Conservation (phyloP, 2,888 invertebrate genomes). For the Cephonodes hylas region DNA sequence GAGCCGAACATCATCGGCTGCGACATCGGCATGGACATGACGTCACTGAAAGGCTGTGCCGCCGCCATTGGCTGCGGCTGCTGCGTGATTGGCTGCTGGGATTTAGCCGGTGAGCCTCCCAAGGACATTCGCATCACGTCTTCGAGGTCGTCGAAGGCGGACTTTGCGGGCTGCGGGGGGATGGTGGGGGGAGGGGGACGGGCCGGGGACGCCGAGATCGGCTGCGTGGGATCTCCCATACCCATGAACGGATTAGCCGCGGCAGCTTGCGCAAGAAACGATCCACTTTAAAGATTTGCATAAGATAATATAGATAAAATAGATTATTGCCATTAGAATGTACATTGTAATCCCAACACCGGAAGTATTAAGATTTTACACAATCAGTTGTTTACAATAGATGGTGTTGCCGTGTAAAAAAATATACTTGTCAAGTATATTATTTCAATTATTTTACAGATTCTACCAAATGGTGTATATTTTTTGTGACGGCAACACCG, state of each 20-base stretch:
- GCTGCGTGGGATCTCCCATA: constrained; percentile 78
- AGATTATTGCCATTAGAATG: constrained; percentile 20
- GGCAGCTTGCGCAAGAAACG: constrained; percentile 73
- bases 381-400: constrained; percentile 19
- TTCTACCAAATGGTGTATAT: not conserved
- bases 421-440: too few relatives aligned
- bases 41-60: constrained; percentile 63
- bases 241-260: constrained; percentile 85
- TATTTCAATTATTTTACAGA: too few relatives aligned
- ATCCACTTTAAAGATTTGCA: constrained; percentile 21
- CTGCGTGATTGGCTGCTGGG: constrained; percentile 58
- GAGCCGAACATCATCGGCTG: constrained; percentile 74
- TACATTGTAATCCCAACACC: constrained; percentile 22
- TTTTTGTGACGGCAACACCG: constrained; percentile 29
- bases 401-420: constrained; percentile 19
- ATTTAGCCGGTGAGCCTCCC: constrained; percentile 81
- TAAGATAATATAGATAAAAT: constrained; percentile 4
- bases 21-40: constrained; percentile 61
- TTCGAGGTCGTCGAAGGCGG: constrained; percentile 85
- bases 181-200: constrained; percentile 76
- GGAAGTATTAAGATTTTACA: constrained; percentile 27
- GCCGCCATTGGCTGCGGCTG: constrained; percentile 65
- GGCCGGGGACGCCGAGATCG: constrained; percentile 72
- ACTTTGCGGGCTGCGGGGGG: constrained; percentile 72
- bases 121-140: constrained; percentile 85